These are phyloP conservation scores for Dryococelus australis DNA, from an alignment of 2,888 invertebrate species.

Conservation along the genomic window DNA sequence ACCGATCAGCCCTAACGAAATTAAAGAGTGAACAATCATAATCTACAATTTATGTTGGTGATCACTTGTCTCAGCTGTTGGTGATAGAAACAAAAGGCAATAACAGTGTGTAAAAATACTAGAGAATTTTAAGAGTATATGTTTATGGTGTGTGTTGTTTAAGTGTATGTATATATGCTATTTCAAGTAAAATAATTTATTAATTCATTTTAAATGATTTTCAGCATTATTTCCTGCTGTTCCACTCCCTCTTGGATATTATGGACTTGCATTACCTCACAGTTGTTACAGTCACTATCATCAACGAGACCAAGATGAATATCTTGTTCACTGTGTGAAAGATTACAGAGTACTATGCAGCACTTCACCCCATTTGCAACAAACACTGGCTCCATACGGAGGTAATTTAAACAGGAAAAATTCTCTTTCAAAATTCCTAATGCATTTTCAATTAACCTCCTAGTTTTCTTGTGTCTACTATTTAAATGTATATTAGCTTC, in stretches of 20 bases:
- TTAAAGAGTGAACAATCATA: neutral
- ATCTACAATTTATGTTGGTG: neutral
- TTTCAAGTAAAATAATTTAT: neutral
- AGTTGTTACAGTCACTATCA: neutral
- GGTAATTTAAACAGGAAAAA: neutral
- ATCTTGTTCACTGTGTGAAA: neutral
- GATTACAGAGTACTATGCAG: neutral
- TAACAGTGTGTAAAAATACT: neutral
- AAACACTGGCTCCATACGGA: neutral
- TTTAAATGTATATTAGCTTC: neutral
- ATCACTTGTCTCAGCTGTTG: neutral
- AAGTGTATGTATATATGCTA: neutral
- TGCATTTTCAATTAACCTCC: neutral
- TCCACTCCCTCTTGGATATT: neutral
- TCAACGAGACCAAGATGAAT: neutral
- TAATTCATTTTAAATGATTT: neutral
- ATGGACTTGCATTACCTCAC: neutral
- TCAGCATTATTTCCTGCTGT: neutral
- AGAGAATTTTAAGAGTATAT: neutral
- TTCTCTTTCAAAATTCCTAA: conserved; percentile 3
- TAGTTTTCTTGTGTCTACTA: neutral
- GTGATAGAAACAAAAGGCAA: neutral
- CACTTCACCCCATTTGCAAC: neutral
- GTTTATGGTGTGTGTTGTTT: no score
- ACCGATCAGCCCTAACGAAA: no score